Base-by-base conservation (phyloP, 2,888 invertebrate genomes). In the Aleiodes leptofemur region DNA sequence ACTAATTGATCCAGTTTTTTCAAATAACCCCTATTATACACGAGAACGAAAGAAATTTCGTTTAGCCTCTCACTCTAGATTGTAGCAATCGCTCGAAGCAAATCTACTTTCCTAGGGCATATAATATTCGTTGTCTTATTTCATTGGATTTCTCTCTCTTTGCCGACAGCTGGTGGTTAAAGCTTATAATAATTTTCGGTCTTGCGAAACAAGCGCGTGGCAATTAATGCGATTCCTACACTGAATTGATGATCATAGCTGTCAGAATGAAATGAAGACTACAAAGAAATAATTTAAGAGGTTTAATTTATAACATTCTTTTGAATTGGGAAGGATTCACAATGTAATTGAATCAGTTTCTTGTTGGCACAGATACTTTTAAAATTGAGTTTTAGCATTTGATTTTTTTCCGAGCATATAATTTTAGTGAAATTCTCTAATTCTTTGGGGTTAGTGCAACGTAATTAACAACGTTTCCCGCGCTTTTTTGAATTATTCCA, bases 1-100 rank as follows among this genome's bases (percentile, higher is more conserved):
- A 73, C 77, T 81, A 79, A 78, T 79, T 78, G 79, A 81, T 81
- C 78, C 79, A 81, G 78, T 84, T 86, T 82, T 82, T 79, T 43
- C 81, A 82, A 83, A 85, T 82, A 86, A 80, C 86, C 80, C 79
- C 83, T 82, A 86, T 86, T 86, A 85, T 84, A 85, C 84, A 75
- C 81, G 83, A 82, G 80, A 82, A 78, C 77, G 77, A 43, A 43
- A 57, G 56, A 56, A 72, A 61, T 80, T 81, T 84, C 83, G 84
- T 86, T 84, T 23, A n/a, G 83, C 71, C 43, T 43, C 11, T 43
- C 43, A 64, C 38, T n/a, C 11, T 14, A 59, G 59, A 38, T 31
- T 14, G 4, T 7, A 8, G 78, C 76, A 86, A 86, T 86, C 84
- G 83, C 82, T 79, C 78, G 79, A 79, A 83, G 84, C 82, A 84